phyloP scores from a whole-genome alignment of 2,888 invertebrate genomes.

The Drosophila anomalata region DNA sequence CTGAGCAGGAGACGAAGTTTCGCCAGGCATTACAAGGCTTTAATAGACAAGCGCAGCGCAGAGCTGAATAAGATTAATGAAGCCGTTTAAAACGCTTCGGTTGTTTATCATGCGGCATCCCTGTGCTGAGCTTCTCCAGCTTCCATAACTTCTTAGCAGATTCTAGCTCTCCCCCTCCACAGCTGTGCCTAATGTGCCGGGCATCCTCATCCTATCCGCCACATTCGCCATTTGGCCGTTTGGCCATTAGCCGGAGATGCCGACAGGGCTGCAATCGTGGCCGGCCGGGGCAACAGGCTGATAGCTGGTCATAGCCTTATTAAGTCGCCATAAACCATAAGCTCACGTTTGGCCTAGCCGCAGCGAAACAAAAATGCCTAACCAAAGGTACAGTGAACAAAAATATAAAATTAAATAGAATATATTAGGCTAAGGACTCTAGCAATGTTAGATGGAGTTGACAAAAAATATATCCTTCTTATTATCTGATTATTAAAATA shows the following conservation, averaged over 20 bases:
- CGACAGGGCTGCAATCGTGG: slow-evolving; percentile 54
- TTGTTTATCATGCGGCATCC: slow-evolving; percentile 79
- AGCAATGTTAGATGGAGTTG: no score
- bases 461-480: background rate
- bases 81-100: slow-evolving; percentile 82
- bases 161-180: slow-evolving; percentile 19
- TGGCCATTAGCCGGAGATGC: slow-evolving; percentile 62
- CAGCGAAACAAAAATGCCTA: slow-evolving; percentile 30
- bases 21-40: slow-evolving; percentile 68
- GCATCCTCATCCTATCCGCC: slow-evolving; percentile 12
- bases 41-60: slow-evolving; percentile 74
- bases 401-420: background rate
- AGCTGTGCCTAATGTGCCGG: slow-evolving; percentile 60
- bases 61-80: slow-evolving; percentile 83
- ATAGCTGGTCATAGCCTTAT: slow-evolving; percentile 66
- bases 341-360: slow-evolving; percentile 66
- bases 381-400: slow-evolving; percentile 6
- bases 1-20: slow-evolving; percentile 13
- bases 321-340: slow-evolving; percentile 77
- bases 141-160: slow-evolving; percentile 13
- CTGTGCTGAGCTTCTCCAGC: slow-evolving; percentile 27
- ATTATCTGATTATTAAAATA: background rate
- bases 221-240: slow-evolving; percentile 23
- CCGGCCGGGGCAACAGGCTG: slow-evolving; percentile 60
- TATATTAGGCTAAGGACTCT: background rate